Evolutionary conservation across 2,113 vertebrate genomes (phyloP).

Genomic region (Paraplagusia blochii): DNA sequence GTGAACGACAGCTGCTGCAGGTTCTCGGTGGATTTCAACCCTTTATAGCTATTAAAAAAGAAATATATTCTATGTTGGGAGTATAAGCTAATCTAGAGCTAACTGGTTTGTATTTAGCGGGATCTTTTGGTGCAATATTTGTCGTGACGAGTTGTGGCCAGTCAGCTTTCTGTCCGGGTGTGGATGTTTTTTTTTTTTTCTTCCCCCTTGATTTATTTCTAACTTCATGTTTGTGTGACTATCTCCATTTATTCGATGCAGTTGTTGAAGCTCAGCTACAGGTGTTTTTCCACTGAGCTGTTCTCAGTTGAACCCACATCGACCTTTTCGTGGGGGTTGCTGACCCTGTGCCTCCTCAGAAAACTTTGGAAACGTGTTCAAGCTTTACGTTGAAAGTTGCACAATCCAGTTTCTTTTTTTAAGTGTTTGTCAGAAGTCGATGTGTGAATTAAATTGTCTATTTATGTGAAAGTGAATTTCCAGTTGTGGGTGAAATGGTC

Average conservation of each 20-base stretch:
- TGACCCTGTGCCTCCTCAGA: conserved; percentile 62
- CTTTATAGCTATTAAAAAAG: conserved; percentile 68
- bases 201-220: conserved; percentile 49
- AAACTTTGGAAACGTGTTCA: conserved; percentile 52
- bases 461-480: conserved; percentile 58
- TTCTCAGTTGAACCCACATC: conserved; percentile 30
- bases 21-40: conserved; percentile 45
- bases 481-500: no score
- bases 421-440: conserved; percentile 45
- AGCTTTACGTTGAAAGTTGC: conserved; percentile 71
- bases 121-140: conserved; percentile 78
- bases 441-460: conserved; percentile 49
- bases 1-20: conserved; percentile 43
- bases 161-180: conserved; percentile 53
- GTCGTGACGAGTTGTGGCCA: conserved; percentile 54
- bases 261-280: conserved; percentile 11
- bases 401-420: conserved; percentile 50
- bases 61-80: conserved; percentile 71
- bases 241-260: conserved; percentile 60
- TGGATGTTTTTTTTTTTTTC: conserved; percentile 36
- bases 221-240: conserved; percentile 34
- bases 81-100: conserved; percentile 62
- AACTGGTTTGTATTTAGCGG: conserved; percentile 70
- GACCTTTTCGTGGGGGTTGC: conserved; percentile 28
- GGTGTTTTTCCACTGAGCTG: conserved; percentile 48